Conservation (phyloP, 1,140 invertebrate genomes). For the Neelides sp. region DNA sequence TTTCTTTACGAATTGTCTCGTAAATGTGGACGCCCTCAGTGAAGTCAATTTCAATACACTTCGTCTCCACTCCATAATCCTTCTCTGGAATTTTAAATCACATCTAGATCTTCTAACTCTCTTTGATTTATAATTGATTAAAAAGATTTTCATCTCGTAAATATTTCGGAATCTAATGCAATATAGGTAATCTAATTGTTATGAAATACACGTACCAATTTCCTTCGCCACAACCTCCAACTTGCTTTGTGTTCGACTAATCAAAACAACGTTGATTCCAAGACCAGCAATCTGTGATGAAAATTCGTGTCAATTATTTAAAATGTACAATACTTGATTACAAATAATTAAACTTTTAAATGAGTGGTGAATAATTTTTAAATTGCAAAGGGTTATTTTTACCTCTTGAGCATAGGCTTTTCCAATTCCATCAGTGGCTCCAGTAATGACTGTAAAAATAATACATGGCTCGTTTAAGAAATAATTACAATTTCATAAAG, state of each 20-base stretch:
- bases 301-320: slow-evolving; percentile 21
- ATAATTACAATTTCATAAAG: too few relatives aligned
- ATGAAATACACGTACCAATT: slow-evolving; percentile 49
- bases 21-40: slow-evolving; percentile 58
- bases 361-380: not conserved
- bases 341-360: not conserved
- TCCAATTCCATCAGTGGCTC: slow-evolving; percentile 84
- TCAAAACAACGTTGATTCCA: slow-evolving; percentile 73
- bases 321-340: not conserved
- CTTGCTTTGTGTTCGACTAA: slow-evolving; percentile 73
- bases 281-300: slow-evolving; percentile 55
- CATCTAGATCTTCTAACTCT: not conserved
- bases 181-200: not conserved
- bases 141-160: not conserved
- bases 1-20: slow-evolving; percentile 55
- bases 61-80: slow-evolving; percentile 62
- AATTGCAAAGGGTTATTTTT: slow-evolving; percentile 31
- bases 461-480: too few relatives aligned
- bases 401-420: slow-evolving; percentile 70
- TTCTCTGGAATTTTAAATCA: slow-evolving; percentile 41
- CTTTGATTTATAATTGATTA: slow-evolving; percentile 3
- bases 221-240: slow-evolving; percentile 64
- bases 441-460: slow-evolving; percentile 61
- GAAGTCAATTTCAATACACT: slow-evolving; percentile 74
- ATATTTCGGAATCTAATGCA: not conserved